These are phyloP conservation scores for Eristalis tenax DNA, from an alignment of 2,888 invertebrate species.

Conservation along the genomic window DNA sequence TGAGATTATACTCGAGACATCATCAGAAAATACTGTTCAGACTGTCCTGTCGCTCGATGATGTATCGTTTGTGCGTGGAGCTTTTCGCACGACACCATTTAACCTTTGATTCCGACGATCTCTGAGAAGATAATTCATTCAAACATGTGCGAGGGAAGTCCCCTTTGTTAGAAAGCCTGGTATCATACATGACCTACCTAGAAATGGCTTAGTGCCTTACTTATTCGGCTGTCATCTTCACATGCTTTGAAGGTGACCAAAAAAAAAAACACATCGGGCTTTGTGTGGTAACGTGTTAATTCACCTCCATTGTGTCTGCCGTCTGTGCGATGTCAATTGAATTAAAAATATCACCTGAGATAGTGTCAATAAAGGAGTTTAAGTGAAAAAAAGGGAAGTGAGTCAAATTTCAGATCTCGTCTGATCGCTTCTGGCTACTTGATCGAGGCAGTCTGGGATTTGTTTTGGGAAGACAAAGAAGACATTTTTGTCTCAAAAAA, in stretches of 20 bases:
- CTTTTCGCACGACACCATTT: not conserved
- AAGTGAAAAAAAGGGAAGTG: not conserved
- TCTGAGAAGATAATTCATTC: not conserved
- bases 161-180: not conserved
- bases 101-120: not conserved
- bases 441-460: no score
- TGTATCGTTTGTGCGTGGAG: not conserved
- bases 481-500: not conserved
- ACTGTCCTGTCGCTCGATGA: not conserved
- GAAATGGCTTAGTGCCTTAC: not conserved
- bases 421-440: no score
- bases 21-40: not conserved
- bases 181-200: no score
- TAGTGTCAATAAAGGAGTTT: constrained; percentile 33
- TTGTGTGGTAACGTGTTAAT: constrained; percentile 16
- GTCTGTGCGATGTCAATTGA: constrained; percentile 19
- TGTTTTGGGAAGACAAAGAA: no score
- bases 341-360: constrained; percentile 32
- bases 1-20: not conserved
- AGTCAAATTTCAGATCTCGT: no score
- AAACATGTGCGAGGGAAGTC: not conserved
- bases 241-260: not conserved
- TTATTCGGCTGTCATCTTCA: not conserved
- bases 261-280: not conserved
- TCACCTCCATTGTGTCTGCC: not conserved